Conservation (phyloP, 2,888 invertebrate genomes). For the Agrotis clavis region DNA sequence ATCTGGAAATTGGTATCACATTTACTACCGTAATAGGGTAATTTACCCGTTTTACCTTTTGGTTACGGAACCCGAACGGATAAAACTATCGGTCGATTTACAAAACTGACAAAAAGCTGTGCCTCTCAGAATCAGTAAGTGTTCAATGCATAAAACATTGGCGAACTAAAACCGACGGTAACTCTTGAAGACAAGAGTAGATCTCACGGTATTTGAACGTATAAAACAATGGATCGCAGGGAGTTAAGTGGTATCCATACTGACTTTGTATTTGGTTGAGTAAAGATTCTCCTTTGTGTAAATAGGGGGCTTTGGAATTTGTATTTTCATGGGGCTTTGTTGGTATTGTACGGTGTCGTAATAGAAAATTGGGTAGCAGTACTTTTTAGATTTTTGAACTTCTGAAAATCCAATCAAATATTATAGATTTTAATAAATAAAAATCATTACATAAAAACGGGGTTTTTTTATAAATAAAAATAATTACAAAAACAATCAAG, state of each 20-base stretch:
- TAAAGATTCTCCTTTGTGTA: constrained; percentile 6
- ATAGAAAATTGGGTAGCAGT: too few species aligned
- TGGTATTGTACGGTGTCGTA: neutral
- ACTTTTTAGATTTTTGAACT: too few species aligned
- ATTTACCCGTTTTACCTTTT: too few species aligned
- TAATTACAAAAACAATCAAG: too few species aligned
- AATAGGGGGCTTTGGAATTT: neutral
- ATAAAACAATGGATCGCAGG: constrained; percentile 56
- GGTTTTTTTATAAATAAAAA: too few species aligned
- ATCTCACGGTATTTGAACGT: constrained; percentile 59
- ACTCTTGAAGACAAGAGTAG: constrained; percentile 57
- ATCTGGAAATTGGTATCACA: too few species aligned
- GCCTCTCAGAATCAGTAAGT: constrained; percentile 47
- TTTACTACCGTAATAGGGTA: too few species aligned
- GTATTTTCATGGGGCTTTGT: neutral
- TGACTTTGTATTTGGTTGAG: constrained; percentile 20
- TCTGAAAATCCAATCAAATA: too few species aligned
- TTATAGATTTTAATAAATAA: too few species aligned
- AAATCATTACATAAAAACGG: too few species aligned
- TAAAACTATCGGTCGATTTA: constrained; percentile 33
- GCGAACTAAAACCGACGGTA: constrained; percentile 60
- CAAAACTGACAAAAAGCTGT: constrained; percentile 30
- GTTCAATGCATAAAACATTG: constrained; percentile 71
- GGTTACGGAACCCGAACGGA: neutral
- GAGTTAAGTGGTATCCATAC: constrained; percentile 35